Base-by-base conservation (phyloP, 2,888 invertebrate genomes). In the Petrolisthes cinctipes region DNA sequence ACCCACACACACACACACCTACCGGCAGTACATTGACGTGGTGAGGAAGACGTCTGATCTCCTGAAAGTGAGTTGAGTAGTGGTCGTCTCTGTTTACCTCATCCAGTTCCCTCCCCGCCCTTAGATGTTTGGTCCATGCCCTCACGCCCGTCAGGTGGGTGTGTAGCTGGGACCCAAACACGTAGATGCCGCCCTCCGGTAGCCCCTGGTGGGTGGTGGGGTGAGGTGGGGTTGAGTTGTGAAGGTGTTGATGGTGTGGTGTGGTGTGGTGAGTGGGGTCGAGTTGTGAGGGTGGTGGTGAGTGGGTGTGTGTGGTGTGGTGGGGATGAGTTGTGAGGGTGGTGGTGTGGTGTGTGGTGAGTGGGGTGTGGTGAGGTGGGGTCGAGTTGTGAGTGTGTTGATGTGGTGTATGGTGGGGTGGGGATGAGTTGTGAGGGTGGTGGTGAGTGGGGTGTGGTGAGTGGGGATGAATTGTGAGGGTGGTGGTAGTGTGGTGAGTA, bases 31-130 rank as follows among this genome's bases (percentile, higher is more conserved):
- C 94, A 86, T 94, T 94, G 0, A 97, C 96, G n/a, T 95, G 96
- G 87, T 94, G 94, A 91, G 96, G 96, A 83, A 99, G 93, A 83
- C 96, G 94, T 89, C 99, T 94, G 92, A 99, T 99, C 94, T 99
- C 99, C 93, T 99, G 99, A 93, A 98, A 99, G 94, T 99, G 99
- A 0, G 98, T 97, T 86, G 98, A 98, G 93, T 97, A 99, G 93
- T 98, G 99, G 93, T 97, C 95, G 93, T 99, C 99, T 90, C 96
- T 94, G 93, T 99, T 99, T 20, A 99, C 93, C 91, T 95, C 94
- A 0, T 96, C 95, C 79, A 99, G 93, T 93, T 99, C 98, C 17
- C 95, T 94, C 1, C 97, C 97, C 90, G 95, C 94, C 17, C 98
- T 94, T 82, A 96, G 94, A 92, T 99, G 98, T 78, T 97, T 95